phyloP scores from a whole-genome alignment of 2,797 vertebrate genomes.

The Leuciscus waleckii region DNA sequence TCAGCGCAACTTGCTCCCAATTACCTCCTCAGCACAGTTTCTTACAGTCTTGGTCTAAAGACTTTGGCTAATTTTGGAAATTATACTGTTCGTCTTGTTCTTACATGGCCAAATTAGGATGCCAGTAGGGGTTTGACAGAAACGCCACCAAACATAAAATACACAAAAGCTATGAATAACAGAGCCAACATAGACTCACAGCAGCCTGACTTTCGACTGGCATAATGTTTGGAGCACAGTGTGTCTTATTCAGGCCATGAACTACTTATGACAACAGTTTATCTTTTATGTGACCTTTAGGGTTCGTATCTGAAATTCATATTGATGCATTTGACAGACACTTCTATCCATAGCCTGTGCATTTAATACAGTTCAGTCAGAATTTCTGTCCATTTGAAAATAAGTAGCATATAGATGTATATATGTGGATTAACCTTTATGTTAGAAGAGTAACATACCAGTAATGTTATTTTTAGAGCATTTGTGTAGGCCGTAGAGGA shows the following conservation, averaged over 20 bases:
- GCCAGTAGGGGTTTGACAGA: slow-evolving; percentile 29
- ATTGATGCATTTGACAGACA: not conserved
- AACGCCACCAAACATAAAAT: slow-evolving; percentile 42
- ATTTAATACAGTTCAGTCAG: not conserved
- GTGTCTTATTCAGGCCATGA: not conserved
- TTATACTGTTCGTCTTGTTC: slow-evolving; percentile 27
- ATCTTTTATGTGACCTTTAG: not conserved
- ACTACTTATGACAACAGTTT: not conserved
- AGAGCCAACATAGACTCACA: not conserved
- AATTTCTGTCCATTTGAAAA: not conserved
- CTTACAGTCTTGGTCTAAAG: slow-evolving; percentile 46
- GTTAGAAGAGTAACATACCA: not conserved
- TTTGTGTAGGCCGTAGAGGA: not conserved
- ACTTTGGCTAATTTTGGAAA: slow-evolving; percentile 48
- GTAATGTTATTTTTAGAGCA: not conserved
- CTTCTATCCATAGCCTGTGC: too few relatives aligned
- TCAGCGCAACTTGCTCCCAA: slow-evolving; percentile 43
- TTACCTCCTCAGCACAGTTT: slow-evolving; percentile 48
- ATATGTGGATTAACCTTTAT: not conserved
- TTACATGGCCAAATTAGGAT: slow-evolving; percentile 61
- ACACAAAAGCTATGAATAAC: slow-evolving; percentile 3
- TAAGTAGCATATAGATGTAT: not conserved
- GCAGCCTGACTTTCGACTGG: not conserved
- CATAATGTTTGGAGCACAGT: slow-evolving; percentile 11
- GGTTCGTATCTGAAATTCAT: not conserved